These are phyloP conservation scores for Temnothorax rugatulus DNA, from an alignment of 2,888 invertebrate genomes.

Conservation along the genomic window DNA sequence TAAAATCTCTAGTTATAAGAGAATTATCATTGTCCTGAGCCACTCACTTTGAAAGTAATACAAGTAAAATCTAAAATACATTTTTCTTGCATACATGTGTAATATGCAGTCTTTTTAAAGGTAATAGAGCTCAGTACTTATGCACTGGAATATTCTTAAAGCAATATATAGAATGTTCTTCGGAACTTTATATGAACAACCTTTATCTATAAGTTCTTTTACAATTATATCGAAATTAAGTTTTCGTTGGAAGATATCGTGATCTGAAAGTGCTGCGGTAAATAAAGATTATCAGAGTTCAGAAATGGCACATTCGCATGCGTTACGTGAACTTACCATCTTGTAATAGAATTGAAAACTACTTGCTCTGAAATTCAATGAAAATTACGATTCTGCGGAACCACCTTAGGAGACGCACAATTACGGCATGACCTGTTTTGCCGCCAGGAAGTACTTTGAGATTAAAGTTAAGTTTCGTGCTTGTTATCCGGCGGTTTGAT, in stretches of 20 bases:
- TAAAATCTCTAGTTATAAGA: not conserved
- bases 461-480: constrained; percentile 57
- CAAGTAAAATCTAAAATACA: constrained; percentile 1
- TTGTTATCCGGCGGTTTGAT: constrained; percentile 50
- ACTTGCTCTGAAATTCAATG: constrained; percentile 21
- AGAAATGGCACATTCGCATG: constrained; percentile 18
- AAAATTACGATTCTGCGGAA: not conserved
- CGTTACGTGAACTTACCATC: not conserved
- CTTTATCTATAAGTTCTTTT: not conserved
- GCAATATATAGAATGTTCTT: not conserved
- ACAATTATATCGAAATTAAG: not conserved
- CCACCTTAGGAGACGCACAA: constrained; percentile 25
- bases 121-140: not conserved
- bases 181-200: too few relatives aligned
- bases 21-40: not conserved
- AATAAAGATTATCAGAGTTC: not conserved
- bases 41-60: constrained; percentile 4
- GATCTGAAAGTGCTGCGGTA: not conserved
- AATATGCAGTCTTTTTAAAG: not conserved
- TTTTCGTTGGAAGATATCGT: constrained; percentile 3
- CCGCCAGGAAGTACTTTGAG: constrained; percentile 34
- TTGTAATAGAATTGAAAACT: constrained; percentile 4
- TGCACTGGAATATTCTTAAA: not conserved
- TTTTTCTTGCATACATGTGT: not conserved
- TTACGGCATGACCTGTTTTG: constrained; percentile 47